Conservation (phyloP, 1,140 invertebrate species). For the Saccostrea cuccullata region DNA sequence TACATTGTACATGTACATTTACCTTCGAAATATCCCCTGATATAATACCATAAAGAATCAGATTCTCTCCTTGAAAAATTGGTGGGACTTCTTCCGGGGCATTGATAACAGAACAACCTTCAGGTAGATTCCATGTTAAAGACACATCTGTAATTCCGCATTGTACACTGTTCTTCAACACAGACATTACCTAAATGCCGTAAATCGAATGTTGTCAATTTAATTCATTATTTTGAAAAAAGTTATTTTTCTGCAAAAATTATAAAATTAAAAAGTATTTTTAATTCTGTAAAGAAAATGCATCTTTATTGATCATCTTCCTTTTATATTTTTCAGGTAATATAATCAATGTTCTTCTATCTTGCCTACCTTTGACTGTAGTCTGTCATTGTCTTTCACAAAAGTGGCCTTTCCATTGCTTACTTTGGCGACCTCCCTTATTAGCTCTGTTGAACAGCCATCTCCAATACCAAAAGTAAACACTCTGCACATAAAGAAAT, state of each 20-base stretch:
- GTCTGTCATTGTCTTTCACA: conserved; percentile 71
- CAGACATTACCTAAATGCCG: no score
- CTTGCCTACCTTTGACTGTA: conserved; percentile 71
- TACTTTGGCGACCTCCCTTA: conserved; percentile 75
- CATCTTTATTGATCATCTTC: not conserved
- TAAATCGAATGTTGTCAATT: no score
- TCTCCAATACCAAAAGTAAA: conserved; percentile 77
- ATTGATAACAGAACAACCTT: not conserved
- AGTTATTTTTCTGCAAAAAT: no score
- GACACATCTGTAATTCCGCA: conserved; percentile 19
- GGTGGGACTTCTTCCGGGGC: conserved; percentile 4
- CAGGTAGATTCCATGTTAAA: conserved; percentile 25
- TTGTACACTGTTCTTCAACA: no score
- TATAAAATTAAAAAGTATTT: no score
- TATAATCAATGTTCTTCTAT: not conserved
- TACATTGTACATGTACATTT: no score
- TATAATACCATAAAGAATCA: conserved; percentile 20
- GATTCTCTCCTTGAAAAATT: conserved; percentile 35
- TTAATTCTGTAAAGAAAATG: not conserved
- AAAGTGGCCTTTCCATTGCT: conserved; percentile 75
- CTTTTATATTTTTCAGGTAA: not conserved
- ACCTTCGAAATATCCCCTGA: not conserved
- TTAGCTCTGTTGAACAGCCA: conserved; percentile 73
- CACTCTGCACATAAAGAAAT: conserved; percentile 59
- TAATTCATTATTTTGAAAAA: no score